Percentiles rank a stretch among this genome's conserved stretches.
phyloP scores from a whole-genome alignment of 2,113 vertebrate species.

The Genyomyrus donnyi region DNA sequence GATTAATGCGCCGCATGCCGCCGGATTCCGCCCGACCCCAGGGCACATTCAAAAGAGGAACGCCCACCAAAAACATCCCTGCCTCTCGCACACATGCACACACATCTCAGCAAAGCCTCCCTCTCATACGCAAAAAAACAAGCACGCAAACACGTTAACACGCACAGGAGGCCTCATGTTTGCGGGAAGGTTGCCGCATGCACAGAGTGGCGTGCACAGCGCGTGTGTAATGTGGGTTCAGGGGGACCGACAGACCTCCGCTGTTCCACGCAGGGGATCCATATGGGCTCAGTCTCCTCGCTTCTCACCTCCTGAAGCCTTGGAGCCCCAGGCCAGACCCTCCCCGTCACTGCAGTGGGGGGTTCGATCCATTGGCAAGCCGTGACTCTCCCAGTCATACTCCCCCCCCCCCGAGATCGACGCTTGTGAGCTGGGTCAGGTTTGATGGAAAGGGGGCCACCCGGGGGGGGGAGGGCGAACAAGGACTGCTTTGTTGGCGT shows the following conservation, averaged over 20 bases:
- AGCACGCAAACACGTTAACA: not conserved
- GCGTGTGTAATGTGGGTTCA: not conserved
- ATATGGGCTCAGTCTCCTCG: not conserved
- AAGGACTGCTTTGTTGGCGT: conserved; percentile 44
- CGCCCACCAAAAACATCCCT: not conserved
- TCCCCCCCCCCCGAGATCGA: conserved; percentile 13
- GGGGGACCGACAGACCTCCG: too few relatives aligned
- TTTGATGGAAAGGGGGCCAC: conserved; percentile 34
- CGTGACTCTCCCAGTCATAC: not conserved
- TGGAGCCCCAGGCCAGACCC: not conserved
- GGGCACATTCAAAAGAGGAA: not conserved
- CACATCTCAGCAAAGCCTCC: not conserved
- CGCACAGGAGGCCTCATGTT: not conserved
- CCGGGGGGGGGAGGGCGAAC: conserved; percentile 32
- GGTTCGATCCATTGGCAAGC: not conserved
- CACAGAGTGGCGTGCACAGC: not conserved
- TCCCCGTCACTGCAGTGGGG: not conserved
- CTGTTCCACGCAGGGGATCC: not conserved
- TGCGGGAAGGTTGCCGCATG: not conserved
- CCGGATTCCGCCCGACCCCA: conserved; percentile 14
- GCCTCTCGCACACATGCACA: not conserved
- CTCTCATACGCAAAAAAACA: too few relatives aligned
- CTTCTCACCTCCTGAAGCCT: not conserved
- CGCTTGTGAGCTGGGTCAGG: conserved; percentile 21
- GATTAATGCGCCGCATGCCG: conserved; percentile 33